Evolutionary conservation across 2,888 invertebrate genomes (phyloP).

Genomic region (Aradus depressus): DNA sequence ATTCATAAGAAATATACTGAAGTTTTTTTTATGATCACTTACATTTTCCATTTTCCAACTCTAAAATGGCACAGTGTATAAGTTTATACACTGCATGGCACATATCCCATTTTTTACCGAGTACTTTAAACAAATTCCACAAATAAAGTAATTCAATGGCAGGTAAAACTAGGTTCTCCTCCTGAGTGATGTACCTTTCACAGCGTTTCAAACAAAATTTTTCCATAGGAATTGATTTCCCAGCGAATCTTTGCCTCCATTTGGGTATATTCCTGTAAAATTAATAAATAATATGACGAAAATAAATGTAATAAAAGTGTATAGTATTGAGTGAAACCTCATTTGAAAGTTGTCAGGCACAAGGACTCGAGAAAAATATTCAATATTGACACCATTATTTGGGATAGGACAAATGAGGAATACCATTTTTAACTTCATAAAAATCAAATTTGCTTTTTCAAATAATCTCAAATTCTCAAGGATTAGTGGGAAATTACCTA

Average conservation of each 20-base stretch:
- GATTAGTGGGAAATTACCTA: too few species aligned
- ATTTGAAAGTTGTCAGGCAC: too few species aligned
- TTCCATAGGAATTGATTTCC: conserved; percentile 93
- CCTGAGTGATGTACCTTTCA: conserved; percentile 63
- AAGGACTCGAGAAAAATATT: too few species aligned
- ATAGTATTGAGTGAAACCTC: neutral
- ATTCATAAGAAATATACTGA: too few species aligned
- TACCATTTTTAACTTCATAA: too few species aligned
- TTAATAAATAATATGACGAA: conserved; percentile 3
- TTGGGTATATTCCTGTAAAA: conserved; percentile 58
- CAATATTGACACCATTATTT: too few species aligned
- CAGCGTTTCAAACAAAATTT: conserved; percentile 87
- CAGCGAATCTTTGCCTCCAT: conserved; percentile 81
- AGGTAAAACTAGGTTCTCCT: conserved; percentile 62
- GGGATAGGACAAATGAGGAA: too few species aligned
- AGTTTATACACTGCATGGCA: conserved; percentile 52
- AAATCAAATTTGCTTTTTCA: too few species aligned
- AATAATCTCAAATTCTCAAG: too few species aligned
- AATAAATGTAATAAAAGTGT: neutral
- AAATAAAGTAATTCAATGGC: conserved; percentile 79
- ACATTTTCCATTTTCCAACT: conserved; percentile 34
- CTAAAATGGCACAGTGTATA: conserved; percentile 43
- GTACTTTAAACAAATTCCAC: conserved; percentile 82
- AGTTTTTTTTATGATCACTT: too few species aligned
- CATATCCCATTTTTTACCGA: conserved; percentile 56